Conservation (phyloP, 2,888 invertebrate genomes). For the Megalurothrips usitatus region DNA sequence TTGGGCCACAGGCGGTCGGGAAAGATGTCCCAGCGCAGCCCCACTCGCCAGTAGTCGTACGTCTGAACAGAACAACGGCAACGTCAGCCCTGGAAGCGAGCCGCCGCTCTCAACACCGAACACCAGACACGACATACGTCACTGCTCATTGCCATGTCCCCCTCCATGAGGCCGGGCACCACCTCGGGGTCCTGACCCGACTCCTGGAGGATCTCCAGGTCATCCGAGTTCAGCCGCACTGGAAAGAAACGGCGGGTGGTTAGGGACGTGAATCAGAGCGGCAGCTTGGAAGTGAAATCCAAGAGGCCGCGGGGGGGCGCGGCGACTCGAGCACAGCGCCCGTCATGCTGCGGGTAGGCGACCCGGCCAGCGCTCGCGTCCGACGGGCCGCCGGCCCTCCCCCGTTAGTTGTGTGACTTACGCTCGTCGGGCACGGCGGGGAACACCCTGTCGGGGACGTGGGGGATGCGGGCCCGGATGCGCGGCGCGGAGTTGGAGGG, state of each 20-base stretch:
- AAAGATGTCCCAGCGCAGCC: constrained; percentile 60
- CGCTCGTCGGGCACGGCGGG: constrained; percentile 50
- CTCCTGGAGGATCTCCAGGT: constrained; percentile 37
- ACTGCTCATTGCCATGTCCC: constrained; percentile 62
- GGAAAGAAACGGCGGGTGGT: background rate
- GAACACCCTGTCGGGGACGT: constrained; percentile 48
- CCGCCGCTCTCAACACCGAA: too few relatives aligned
- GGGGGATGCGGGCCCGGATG: constrained; percentile 31
- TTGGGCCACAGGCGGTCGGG: constrained; percentile 62
- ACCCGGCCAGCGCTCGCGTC: too few relatives aligned
- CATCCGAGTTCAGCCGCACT: constrained; percentile 37
- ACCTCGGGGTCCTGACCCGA: constrained; percentile 59
- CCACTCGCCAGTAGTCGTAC: constrained; percentile 58
- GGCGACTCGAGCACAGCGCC: background rate
- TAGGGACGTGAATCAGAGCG: background rate
- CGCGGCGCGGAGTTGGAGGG: background rate
- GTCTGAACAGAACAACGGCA: constrained; percentile 43
- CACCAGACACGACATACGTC: constrained; percentile 43
- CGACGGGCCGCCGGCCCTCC: too few relatives aligned
- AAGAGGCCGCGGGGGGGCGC: background rate
- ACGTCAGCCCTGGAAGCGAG: too few relatives aligned
- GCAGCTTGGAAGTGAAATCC: background rate
- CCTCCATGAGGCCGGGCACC: constrained; percentile 61
- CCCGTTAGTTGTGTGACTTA: constrained; percentile 40
- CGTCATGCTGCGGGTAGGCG: background rate